Base-by-base conservation (phyloP, 1,140 invertebrate genomes). In the Cyrtorhinus lividipennis region DNA sequence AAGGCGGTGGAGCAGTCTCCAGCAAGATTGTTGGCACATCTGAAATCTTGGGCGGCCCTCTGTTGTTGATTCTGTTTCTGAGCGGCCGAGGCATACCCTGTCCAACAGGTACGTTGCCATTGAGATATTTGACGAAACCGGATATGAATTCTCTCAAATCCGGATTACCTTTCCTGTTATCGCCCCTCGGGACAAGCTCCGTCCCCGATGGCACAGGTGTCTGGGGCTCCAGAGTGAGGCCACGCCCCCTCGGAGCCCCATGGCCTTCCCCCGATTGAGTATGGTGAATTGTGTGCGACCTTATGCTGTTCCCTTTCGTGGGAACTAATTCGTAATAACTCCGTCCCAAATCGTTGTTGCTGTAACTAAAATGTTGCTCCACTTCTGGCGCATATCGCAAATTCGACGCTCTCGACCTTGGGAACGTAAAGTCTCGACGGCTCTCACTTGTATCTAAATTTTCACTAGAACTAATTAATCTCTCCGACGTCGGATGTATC, bases 91-190 rank as follows among this genome's bases (percentile, higher is more conserved):
- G 61, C 56, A 27, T 66, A 53, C 27, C 62, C 46, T 44, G 58
- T 53, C 44, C 30, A 57, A 22, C 61, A 57, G 25, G 64, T 0
- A 90, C 88, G 67, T 92, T 91, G 0, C 90, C 90, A 68, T 92
- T 91, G 0, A 93, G 73, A 1, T 93, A 72, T 72, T 92, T 91
- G 0, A 93, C 88, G 38, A 94, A 88, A 12, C 89, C 90, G 5
- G 88, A 90, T 58, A 94, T 89, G 13, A 93, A 91, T 69, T 92
- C 90, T 72, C 92, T 87, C 61, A 92, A 90, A 72, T 92, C 88
- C 20, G 86, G 85, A 71, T 82, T 84, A 2, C 83, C 81, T 68
- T 66, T 67, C 26, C 69, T 20, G 59, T 64, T 27, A 45, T 68
- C 64, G 26, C 44, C 56, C 18, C 38, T 66, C 79, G 67, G 81